Evolutionary conservation across 2,797 vertebrate species (phyloP), one percentile per base, ranked within the genome.

Genomic region (Notamacropus eugenii): DNA sequence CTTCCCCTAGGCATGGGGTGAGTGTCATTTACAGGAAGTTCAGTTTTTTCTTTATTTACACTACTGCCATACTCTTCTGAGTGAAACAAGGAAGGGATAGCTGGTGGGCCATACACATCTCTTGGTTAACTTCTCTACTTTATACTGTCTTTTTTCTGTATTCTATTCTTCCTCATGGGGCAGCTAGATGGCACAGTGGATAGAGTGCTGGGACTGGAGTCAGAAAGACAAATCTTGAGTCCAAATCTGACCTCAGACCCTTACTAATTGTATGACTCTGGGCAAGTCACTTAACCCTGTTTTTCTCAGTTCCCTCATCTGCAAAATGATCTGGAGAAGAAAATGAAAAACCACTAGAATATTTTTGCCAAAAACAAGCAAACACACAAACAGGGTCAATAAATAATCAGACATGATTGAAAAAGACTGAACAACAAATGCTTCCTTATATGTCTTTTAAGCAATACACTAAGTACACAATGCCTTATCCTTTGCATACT

Each of bases 71-170:
- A 74, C 14, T 74, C 31, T 14, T 34, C 34, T 74, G 14, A 74
- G 5, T 74, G 34, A 74, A 74, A n/a, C 16, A n/a, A 34, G 4
- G 12, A 19, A n/a, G 16, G 2, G 2, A 40, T 67, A 67, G 31
- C 13, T n/a, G 34, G 34, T 1, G 22, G n/a, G 6, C n/a, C 1
- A 0, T 74, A 40, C 19, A 40, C 0, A 4, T 5, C 6, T 82
- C 6, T 82, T 82, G 67, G n/a, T 46, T 46, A 82, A 46, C n/a
- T 24, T 40, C 31, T 40, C n/a, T 82, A 22, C 40, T 19, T 19
- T 24, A 46, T 40, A 19, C 19, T 82, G 19, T 82, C 6, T 40
- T 82, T 82, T 82, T 40, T 9, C 40, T 22, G 6, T 82, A 40
- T 24, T 24, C 29, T 46, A 10, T 82, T 6, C n/a, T 82, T 46